Evolutionary conservation across 2,113 vertebrate genomes (phyloP).

Genomic region (Falcunculus frontatus): DNA sequence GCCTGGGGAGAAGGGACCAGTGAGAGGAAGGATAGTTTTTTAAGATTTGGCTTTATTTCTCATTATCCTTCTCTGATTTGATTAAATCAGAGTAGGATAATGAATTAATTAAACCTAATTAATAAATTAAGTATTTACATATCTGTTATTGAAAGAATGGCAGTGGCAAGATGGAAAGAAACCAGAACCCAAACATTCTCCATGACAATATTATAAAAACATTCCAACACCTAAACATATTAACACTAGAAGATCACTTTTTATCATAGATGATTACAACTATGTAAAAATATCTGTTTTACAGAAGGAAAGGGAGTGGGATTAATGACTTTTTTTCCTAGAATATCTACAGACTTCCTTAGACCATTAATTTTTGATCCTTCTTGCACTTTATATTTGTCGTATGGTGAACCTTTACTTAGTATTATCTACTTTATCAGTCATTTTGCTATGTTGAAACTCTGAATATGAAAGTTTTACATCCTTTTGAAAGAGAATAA

Average conservation of each 20-base stretch:
- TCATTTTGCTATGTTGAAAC: background rate
- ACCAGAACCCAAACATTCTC: background rate
- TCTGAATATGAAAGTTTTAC: background rate
- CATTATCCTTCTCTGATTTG: background rate
- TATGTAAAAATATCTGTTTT: background rate
- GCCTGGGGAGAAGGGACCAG: fast-evolving
- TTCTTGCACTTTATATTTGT: background rate
- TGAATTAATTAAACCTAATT: too few species aligned
- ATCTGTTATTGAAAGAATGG: background rate
- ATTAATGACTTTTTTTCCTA: background rate
- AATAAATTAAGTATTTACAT: background rate
- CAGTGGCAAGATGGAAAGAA: background rate
- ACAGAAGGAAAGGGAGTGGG: background rate
- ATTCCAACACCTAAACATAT: background rate
- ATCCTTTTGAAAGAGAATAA: background rate
- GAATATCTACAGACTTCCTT: background rate
- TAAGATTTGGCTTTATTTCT: background rate
- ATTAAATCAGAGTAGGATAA: too few species aligned
- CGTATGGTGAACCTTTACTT: background rate
- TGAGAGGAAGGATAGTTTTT: background rate
- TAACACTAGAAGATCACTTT: background rate
- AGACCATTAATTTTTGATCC: background rate
- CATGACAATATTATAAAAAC: background rate
- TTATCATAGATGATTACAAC: background rate
- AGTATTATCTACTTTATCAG: background rate